Conservation (phyloP, 2,113 vertebrate species). For the Petromus typicus region DNA sequence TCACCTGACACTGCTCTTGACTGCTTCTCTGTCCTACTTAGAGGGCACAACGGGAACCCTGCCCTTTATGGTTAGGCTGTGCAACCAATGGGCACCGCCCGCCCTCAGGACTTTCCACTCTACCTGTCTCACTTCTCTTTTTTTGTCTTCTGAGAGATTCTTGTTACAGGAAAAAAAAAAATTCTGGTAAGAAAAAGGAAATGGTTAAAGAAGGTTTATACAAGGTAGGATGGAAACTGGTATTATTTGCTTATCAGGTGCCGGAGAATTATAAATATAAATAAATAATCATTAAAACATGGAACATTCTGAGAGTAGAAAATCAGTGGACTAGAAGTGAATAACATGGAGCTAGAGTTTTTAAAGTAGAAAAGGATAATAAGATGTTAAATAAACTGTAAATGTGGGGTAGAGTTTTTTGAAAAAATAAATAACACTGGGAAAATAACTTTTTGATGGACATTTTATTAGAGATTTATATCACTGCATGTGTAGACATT, state of each 20-base stretch:
- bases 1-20: neutral
- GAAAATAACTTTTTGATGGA: neutral
- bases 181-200: constrained; percentile 33
- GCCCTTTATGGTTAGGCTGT: neutral
- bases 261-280: constrained; percentile 21
- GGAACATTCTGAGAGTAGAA: neutral
- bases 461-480: constrained; percentile 37
- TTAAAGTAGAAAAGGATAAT: constrained; percentile 26
- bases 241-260: neutral
- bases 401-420: constrained; percentile 13
- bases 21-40: neutral
- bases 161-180: constrained; percentile 15
- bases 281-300: neutral
- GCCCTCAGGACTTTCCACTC: neutral
- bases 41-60: neutral
- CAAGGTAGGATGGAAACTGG: neutral
- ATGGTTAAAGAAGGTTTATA: neutral
- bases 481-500: neutral
- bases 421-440: constrained; percentile 25
- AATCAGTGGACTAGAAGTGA: neutral
- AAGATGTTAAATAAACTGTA: constrained; percentile 40
- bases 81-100: neutral
- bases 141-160: neutral
- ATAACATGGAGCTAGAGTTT: neutral
- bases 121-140: neutral